Evolutionary conservation across 2,113 vertebrate species (phyloP).

Genomic region (Furnarius figulus): DNA sequence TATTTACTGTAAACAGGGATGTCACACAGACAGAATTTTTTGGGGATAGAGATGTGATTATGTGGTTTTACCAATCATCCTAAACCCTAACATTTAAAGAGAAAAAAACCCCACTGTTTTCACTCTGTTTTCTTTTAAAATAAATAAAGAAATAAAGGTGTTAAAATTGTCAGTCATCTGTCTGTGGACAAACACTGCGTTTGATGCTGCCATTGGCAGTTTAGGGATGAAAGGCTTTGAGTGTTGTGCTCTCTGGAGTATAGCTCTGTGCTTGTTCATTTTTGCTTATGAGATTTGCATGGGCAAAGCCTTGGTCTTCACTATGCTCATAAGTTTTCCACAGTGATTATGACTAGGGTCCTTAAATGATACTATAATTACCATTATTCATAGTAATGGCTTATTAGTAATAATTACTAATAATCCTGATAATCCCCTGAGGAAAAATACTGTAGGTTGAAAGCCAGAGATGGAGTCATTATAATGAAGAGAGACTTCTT

Average conservation of each 20-base stretch:
- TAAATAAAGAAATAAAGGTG: neutral
- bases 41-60: neutral
- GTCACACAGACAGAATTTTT: neutral
- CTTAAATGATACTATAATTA: conserved; percentile 21
- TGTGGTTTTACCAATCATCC: neutral
- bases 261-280: neutral
- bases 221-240: neutral
- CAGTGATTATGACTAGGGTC: neutral
- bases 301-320: neutral
- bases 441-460: neutral
- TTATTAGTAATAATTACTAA: conserved; percentile 33
- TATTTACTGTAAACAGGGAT: neutral
- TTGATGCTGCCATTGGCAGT: neutral
- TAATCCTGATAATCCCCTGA: neutral
- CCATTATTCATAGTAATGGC: conserved; percentile 1
- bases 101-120: neutral
- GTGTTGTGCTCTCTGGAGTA: neutral
- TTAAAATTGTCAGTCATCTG: neutral
- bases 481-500: neutral
- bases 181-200: neutral
- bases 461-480: neutral
- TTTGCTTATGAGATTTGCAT: neutral
- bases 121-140: neutral
- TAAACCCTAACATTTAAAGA: neutral
- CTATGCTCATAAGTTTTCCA: neutral